A percentile compares a stretch with the other conserved stretches of the same genome.
Evolutionary conservation across 2,888 invertebrate species (phyloP).

Genomic region (Drosophila seclusa): DNA sequence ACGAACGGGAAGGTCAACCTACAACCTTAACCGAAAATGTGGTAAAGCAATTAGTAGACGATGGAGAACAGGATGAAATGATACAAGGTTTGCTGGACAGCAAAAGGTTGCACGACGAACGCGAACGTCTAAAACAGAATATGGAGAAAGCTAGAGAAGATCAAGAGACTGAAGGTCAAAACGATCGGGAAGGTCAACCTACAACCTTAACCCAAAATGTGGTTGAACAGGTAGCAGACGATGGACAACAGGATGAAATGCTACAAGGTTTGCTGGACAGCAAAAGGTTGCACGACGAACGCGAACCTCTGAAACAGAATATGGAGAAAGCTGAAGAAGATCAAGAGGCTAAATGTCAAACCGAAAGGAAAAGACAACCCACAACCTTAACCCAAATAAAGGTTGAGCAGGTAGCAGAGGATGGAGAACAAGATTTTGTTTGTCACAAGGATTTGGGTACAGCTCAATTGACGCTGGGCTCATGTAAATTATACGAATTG

Average conservation of each 20-base stretch:
- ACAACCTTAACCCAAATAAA: not conserved
- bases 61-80: not conserved
- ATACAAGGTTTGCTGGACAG: too few relatives aligned
- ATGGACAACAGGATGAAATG: not conserved
- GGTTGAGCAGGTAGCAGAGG: not conserved
- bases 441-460: slow-evolving; percentile 1
- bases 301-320: not conserved
- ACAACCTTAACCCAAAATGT: not conserved
- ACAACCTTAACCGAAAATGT: not conserved
- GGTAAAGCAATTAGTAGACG: not conserved
- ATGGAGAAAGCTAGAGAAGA: not conserved
- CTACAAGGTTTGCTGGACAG: too few relatives aligned
- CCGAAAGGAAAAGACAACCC: too few relatives aligned
- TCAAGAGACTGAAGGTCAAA: not conserved
- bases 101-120: too few relatives aligned
- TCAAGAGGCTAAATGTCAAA: not conserved
- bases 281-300: too few relatives aligned
- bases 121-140: not conserved
- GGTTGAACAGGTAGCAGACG: not conserved
- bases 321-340: not conserved
- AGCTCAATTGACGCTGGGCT: slow-evolving; percentile 31
- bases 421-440: not conserved
- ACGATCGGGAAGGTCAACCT: too few relatives aligned
- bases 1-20: not conserved
- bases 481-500: slow-evolving; percentile 40